These are phyloP conservation scores for Drosophila carrolli DNA, from an alignment of 1,140 invertebrate genomes.

Conservation along the genomic window DNA sequence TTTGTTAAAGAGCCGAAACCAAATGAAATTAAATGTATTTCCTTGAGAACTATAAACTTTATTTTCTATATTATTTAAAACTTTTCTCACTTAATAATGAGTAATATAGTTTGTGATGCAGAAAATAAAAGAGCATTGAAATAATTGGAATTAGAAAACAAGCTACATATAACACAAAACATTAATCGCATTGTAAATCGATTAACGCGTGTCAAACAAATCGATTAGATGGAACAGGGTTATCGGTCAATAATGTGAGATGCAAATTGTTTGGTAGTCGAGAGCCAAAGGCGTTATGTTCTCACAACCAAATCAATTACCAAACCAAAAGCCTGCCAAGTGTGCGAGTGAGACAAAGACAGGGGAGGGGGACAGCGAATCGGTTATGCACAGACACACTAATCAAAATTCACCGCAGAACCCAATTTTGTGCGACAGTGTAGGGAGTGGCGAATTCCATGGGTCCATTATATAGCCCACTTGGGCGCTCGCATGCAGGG, in stretches of 20 bases:
- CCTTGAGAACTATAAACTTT: no score
- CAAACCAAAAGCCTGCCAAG: constrained; percentile 6
- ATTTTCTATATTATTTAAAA: no score
- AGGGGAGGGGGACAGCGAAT: not conserved
- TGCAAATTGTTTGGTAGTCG: constrained; percentile 6
- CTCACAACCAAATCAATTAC: constrained; percentile 17
- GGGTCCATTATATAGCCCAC: constrained; percentile 39
- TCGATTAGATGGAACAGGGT: not conserved
- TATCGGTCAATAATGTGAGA: constrained; percentile 1
- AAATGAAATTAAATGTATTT: no score
- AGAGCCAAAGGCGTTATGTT: not conserved
- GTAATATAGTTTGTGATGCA: no score
- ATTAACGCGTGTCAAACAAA: not conserved
- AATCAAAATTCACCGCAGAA: constrained; percentile 48
- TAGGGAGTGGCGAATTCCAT: constrained; percentile 6
- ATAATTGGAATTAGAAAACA: no score
- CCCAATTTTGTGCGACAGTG: constrained; percentile 43
- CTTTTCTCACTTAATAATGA: no score
- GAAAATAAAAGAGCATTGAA: no score
- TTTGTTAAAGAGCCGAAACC: no score
- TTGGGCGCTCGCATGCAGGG: constrained; percentile 32
- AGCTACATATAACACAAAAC: no score
- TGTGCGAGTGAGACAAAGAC: not conserved
- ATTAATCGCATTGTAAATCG: no score
- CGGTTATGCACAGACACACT: constrained; percentile 30